Percentiles rank a stretch among this genome's conserved stretches.
Evolutionary conservation across 2,797 vertebrate genomes (phyloP).

Genomic region (Jordanella pulchra): DNA sequence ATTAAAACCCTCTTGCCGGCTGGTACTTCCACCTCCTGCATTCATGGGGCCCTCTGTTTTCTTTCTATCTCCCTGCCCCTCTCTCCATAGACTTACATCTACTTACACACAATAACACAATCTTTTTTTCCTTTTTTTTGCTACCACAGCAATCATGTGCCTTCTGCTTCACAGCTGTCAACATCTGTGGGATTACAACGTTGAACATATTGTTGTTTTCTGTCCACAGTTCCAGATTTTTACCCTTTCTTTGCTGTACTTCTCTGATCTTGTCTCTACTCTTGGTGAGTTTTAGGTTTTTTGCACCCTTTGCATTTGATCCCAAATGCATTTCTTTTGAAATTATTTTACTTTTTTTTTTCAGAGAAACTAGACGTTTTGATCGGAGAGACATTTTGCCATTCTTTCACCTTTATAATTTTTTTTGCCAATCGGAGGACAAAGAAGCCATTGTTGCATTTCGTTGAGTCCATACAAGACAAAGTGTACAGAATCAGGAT

Average conservation of each 20-base stretch:
- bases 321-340: conserved; percentile 8
- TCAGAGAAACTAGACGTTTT: not conserved
- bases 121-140: conserved; percentile 61
- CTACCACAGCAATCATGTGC: conserved; percentile 49
- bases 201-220: conserved; percentile 43
- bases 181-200: conserved; percentile 52
- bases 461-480: conserved; percentile 38
- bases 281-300: conserved; percentile 20
- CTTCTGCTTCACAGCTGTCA: conserved; percentile 67
- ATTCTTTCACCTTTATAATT: not conserved
- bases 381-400: not conserved
- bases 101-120: conserved; percentile 38
- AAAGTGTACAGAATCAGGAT: conserved; percentile 37
- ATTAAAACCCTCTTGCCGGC: conserved; percentile 77
- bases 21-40: conserved; percentile 69
- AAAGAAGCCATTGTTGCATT: conserved; percentile 48
- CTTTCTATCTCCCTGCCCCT: conserved; percentile 61
- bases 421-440: conserved; percentile 34
- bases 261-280: conserved; percentile 38
- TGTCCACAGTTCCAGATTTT: conserved; percentile 35
- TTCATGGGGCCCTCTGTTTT: conserved; percentile 59
- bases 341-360: not conserved
- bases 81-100: conserved; percentile 36
- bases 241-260: conserved; percentile 12
- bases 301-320: conserved; percentile 24